Evolutionary conservation across 2,113 vertebrate species (phyloP).

Genomic region (Oryzias curvinotus): DNA sequence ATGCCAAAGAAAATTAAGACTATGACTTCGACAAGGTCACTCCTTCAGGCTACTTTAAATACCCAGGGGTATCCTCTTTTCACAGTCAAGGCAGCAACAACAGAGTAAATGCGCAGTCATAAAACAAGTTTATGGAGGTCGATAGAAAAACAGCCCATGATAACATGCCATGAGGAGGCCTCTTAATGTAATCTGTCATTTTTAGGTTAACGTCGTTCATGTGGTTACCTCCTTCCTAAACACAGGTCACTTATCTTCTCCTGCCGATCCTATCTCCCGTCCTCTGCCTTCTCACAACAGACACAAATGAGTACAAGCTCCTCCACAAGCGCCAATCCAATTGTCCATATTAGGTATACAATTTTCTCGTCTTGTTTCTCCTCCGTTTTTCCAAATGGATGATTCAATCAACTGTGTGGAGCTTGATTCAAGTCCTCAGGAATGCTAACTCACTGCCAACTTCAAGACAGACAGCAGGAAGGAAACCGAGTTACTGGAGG

Average conservation of each 20-base stretch:
- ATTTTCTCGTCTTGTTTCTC: conserved; percentile 81
- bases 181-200: conserved; percentile 34
- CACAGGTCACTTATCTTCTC: conserved; percentile 66
- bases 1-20: no score
- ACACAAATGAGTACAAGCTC: conserved; percentile 55
- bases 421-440: conserved; percentile 94
- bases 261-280: conserved; percentile 61
- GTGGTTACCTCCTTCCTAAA: conserved; percentile 52
- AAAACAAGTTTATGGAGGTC: no score
- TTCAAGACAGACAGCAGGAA: conserved; percentile 84
- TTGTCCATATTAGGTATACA: conserved; percentile 99
- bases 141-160: not conserved
- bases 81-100: no score
- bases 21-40: no score
- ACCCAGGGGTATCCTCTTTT: no score
- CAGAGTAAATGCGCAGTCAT: no score
- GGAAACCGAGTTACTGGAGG: conserved; percentile 78
- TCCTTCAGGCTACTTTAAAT: no score
- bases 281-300: conserved; percentile 74
- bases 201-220: conserved; percentile 52
- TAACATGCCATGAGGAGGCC: conserved; percentile 10
- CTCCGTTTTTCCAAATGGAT: conserved; percentile 82
- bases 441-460: conserved; percentile 88
- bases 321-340: conserved; percentile 76
- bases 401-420: conserved; percentile 97